Base-by-base conservation (phyloP, 2,113 vertebrate species). In the Fukomys damarensis region DNA sequence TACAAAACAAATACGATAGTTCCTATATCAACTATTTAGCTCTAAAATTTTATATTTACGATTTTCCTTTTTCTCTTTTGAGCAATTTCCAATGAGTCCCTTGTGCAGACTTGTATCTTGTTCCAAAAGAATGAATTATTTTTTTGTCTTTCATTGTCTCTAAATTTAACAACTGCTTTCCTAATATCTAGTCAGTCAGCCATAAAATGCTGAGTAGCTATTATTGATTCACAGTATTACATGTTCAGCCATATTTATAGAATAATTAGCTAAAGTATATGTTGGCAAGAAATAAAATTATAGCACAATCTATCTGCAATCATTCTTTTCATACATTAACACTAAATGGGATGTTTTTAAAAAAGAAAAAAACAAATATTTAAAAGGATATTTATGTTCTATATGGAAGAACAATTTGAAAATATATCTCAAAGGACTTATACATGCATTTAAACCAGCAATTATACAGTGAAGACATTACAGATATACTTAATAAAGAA, bases 101-200 rank as follows among this genome's bases (percentile, higher is more conserved):
- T 80, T 86, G 49, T 82, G 59, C 24, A 43, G 16, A 81, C 32
- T 41, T 72, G 24, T 4, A 59, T 95, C 81, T 90, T 97, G 4
- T 81, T 95, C 24, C 35, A 81, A 90, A 92, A 59, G 35, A 52
- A 96, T 52, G 26, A 84, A 90, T 94, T 77, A 56, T 86, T 91
- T 89, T 84, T 49, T 94, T 54, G 86, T 20, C 83, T 91, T 38
- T 24, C 35, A 52, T 80, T 89, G 88, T 88, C 86, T 58, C n/a
- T 89, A 88, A 91, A 86, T 54, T 82, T 83, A 93, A 82, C 43
- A 90, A 90, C 41, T 61, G 38, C 7, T 82, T 91, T 93, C 46
- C 32, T 90, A 87, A 49, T 79, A 74, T 56, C 80, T 43, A 90
- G 32, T 59, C 52, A 89, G 22, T 61, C 68, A 85, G 49, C 22